Conservation (phyloP, 2,888 invertebrate genomes). For the Anaspis maculata region DNA sequence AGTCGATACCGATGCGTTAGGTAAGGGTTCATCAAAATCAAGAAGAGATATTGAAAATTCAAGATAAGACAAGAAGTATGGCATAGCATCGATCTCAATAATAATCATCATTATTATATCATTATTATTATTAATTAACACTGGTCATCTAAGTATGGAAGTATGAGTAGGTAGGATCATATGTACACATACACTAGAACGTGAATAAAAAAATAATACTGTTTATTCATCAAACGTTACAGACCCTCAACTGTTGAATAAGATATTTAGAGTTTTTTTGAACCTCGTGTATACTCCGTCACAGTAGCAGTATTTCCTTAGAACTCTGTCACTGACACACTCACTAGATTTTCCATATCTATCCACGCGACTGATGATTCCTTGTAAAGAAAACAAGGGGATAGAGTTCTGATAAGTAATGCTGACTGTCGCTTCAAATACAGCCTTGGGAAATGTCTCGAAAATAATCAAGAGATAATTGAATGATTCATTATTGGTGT, state of each 20-base stretch:
- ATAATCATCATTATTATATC: too few species aligned
- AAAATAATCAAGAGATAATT: constrained; percentile 56
- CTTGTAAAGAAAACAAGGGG: constrained; percentile 43
- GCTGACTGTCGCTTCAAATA: constrained; percentile 61
- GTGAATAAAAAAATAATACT: not conserved
- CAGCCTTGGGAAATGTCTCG: constrained; percentile 54
- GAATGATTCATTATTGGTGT: constrained; percentile 24
- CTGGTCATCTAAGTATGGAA: too few species aligned
- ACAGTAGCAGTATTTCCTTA: constrained; percentile 51
- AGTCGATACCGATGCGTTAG: too few species aligned
- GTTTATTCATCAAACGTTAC: not conserved
- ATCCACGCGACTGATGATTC: constrained; percentile 52
- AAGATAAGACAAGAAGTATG: too few species aligned
- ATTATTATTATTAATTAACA: too few species aligned
- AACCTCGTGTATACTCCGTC: constrained; percentile 15
- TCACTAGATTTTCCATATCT: constrained; percentile 43
- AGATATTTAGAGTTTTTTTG: constrained; percentile 15
- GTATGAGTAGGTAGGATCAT: too few species aligned
- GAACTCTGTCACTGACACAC: constrained; percentile 44
- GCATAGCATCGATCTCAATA: too few species aligned
- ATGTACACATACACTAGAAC: not conserved
- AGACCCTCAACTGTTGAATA: constrained; percentile 18
- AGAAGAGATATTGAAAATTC: too few species aligned
- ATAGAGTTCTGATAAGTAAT: constrained; percentile 22
- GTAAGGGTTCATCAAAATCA: too few species aligned